These are phyloP conservation scores for Campaea margaritaria DNA, from an alignment of 2,888 invertebrate species.

Conservation along the genomic window DNA sequence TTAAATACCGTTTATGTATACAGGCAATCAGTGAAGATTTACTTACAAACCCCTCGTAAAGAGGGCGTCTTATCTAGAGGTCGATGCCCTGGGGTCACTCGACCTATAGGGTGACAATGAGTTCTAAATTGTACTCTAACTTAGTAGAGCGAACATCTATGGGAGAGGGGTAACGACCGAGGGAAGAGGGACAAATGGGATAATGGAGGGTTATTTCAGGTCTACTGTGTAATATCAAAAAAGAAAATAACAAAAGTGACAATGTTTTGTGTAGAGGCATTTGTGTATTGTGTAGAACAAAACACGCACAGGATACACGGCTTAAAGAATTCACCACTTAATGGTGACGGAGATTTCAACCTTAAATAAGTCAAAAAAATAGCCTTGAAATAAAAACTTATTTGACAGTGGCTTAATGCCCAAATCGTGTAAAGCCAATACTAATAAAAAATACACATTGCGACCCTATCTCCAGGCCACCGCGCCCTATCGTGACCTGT, in stretches of 20 bases:
- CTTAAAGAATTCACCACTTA: too few relatives aligned
- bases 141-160: conserved; percentile 5
- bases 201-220: neutral
- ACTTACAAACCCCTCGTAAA: conserved; percentile 14
- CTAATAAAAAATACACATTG: too few relatives aligned
- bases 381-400: too few relatives aligned
- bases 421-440: too few relatives aligned
- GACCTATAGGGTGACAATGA: conserved; percentile 17
- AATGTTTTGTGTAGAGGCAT: too few relatives aligned
- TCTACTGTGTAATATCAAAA: too few relatives aligned
- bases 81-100: conserved; percentile 32
- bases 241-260: too few relatives aligned
- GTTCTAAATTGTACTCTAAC: neutral
- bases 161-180: conserved; percentile 5
- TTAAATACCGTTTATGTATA: neutral
- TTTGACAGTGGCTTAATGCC: too few relatives aligned
- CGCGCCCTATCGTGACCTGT: conserved; percentile 2
- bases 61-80: conserved; percentile 27
- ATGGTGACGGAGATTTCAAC: too few relatives aligned
- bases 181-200: neutral
- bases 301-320: too few relatives aligned
- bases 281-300: too few relatives aligned
- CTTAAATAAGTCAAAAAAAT: too few relatives aligned
- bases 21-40: conserved; percentile 29
- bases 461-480: neutral